Evolutionary conservation across 2,888 invertebrate species (phyloP).

Genomic region (Cylindroiulus punctatus): DNA sequence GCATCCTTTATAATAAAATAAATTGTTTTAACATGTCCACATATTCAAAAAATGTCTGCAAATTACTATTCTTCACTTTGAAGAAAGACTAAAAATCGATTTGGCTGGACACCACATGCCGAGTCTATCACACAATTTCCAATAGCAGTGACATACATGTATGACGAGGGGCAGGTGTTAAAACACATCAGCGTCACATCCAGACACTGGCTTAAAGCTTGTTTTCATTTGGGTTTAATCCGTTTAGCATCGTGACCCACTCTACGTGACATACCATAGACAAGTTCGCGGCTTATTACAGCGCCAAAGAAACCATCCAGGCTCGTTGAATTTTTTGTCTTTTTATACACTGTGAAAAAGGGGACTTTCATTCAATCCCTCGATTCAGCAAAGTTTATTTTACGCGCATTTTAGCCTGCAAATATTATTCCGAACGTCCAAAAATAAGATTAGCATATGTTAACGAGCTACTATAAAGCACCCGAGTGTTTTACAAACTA

Average conservation of each 20-base stretch:
- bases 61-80: no score
- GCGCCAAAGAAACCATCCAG: not conserved
- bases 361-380: slow-evolving; percentile 26
- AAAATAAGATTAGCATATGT: slow-evolving; percentile 50
- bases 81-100: no score
- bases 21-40: no score
- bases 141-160: not conserved
- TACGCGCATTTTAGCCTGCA: slow-evolving; percentile 37
- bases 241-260: slow-evolving; percentile 35
- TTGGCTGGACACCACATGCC: no score
- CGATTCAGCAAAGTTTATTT: slow-evolving; percentile 22
- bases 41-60: no score
- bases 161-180: not conserved
- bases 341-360: not conserved
- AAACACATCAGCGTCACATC: not conserved
- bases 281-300: slow-evolving; percentile 8
- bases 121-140: not conserved
- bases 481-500: slow-evolving; percentile 19
- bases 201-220: not conserved
- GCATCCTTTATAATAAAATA: no score
- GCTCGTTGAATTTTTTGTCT: not conserved
- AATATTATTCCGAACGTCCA: slow-evolving; percentile 40
- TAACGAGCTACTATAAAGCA: slow-evolving; percentile 40
- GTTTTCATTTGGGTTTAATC: slow-evolving; percentile 16
- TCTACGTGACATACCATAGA: slow-evolving; percentile 35